Evolutionary conservation across 2,888 invertebrate genomes (phyloP).

Genomic region (Eupithecia inturbata): DNA sequence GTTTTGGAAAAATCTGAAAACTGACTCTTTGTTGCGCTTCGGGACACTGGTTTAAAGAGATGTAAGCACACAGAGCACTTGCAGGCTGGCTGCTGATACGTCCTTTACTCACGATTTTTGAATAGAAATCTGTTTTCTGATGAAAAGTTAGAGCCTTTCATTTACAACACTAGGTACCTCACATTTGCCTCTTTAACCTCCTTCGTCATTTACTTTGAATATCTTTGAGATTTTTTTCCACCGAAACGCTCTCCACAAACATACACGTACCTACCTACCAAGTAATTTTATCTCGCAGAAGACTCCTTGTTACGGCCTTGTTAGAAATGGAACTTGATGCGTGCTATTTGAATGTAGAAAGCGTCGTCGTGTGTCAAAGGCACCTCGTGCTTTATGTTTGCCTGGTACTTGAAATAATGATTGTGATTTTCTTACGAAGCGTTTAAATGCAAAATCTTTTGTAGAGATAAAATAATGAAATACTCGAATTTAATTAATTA

Average conservation of each 20-base stretch:
- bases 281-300: conserved; percentile 23
- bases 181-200: neutral
- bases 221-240: neutral
- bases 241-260: neutral
- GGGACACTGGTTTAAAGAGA: neutral
- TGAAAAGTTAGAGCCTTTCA: neutral
- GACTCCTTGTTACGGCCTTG: conserved; percentile 38
- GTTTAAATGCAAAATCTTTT: neutral
- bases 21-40: neutral
- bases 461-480: neutral
- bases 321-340: conserved; percentile 46
- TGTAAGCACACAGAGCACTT: neutral
- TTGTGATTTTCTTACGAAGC: conserved; percentile 2
- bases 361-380: conserved; percentile 29
- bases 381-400: conserved; percentile 15
- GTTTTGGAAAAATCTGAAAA: neutral
- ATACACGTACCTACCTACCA: neutral
- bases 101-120: neutral
- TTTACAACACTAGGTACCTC: neutral
- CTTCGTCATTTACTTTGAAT: neutral
- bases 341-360: conserved; percentile 34
- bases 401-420: conserved; percentile 14
- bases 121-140: neutral
- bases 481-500: neutral
- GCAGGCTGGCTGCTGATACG: neutral